Conservation (phyloP, 1,140 invertebrate species). For the Plectus sambesii region DNA sequence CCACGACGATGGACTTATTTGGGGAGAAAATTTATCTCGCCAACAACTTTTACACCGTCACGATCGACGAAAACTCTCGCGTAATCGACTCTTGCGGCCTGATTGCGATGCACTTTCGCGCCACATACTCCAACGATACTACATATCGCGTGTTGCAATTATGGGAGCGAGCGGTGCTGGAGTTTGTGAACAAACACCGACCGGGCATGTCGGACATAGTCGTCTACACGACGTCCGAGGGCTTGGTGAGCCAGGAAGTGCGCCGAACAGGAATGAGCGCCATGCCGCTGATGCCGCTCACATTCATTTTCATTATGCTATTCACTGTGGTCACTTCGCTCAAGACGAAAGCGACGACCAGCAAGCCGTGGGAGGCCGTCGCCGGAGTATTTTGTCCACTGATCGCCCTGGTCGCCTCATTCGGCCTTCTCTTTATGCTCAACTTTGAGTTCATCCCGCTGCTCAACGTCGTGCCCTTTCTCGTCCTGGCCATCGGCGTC, state of each 20-base stretch:
- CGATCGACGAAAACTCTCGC: no score
- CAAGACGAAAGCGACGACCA: conserved; percentile 37
- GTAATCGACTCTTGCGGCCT: conserved; percentile 34
- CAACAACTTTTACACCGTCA: no score
- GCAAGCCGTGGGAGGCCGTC: conserved; percentile 42
- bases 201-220: conserved; percentile 35
- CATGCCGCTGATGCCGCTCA: conserved; percentile 35
- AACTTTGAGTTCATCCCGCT: conserved; percentile 37
- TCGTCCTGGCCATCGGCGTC: conserved; percentile 44
- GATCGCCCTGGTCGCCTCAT: conserved; percentile 35
- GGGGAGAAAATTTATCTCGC: no score
- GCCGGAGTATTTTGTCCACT: conserved; percentile 40
- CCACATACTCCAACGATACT: conserved; percentile 35
- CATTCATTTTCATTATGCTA: conserved; percentile 29
- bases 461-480: conserved; percentile 40
- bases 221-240: conserved; percentile 38
- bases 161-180: conserved; percentile 41
- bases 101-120: conserved; percentile 43
- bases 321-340: conserved; percentile 40
- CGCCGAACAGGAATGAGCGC: conserved; percentile 39
- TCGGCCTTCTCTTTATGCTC: conserved; percentile 38
- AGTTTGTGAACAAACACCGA: conserved; percentile 30
- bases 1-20: no score
- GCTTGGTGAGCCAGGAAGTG: conserved; percentile 42
- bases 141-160: conserved; percentile 39